phyloP scores from a whole-genome alignment of 2,797 vertebrate species.

The Cirrhinus molitorella region DNA sequence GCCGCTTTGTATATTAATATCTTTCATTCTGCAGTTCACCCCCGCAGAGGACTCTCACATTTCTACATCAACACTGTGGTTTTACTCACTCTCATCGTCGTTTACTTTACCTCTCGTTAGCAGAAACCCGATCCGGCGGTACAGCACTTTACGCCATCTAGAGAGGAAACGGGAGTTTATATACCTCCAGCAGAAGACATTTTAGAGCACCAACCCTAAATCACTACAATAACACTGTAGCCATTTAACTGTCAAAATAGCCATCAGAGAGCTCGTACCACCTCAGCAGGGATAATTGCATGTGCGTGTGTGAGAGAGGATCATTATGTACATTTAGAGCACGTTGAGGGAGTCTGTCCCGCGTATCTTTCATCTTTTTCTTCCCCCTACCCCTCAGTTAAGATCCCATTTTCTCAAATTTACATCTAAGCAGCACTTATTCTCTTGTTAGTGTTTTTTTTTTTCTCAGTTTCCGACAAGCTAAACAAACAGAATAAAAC shows the following conservation, averaged over 20 bases:
- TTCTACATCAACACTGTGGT: slow-evolving; percentile 60
- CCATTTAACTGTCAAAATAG: slow-evolving; percentile 56
- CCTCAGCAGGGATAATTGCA: slow-evolving; percentile 20
- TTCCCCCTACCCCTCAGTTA: background rate
- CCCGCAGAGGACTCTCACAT: slow-evolving; percentile 48
- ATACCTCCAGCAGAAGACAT: slow-evolving; percentile 44
- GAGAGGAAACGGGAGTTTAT: slow-evolving; percentile 47
- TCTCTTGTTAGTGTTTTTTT: slow-evolving; percentile 37
- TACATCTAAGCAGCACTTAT: slow-evolving; percentile 32
- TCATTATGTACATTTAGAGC: slow-evolving; percentile 29
- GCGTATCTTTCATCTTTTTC: slow-evolving; percentile 40
- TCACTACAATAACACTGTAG: slow-evolving; percentile 57
- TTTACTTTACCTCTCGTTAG: slow-evolving; percentile 61
- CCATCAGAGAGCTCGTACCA: slow-evolving; percentile 19
- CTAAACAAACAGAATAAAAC: slow-evolving; percentile 42
- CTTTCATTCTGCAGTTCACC: slow-evolving; percentile 14
- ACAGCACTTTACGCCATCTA: slow-evolving; percentile 24
- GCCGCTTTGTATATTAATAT: slow-evolving; percentile 26
- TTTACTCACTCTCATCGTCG: slow-evolving; percentile 34
- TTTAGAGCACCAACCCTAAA: slow-evolving; percentile 27
- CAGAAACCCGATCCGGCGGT: slow-evolving; percentile 55
- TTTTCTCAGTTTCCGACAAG: background rate
- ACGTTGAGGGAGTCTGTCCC: slow-evolving; percentile 27
- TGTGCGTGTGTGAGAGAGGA: slow-evolving; percentile 1
- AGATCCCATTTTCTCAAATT: slow-evolving; percentile 43